Base-by-base conservation (phyloP, 2,888 invertebrate genomes). In the Clanis bilineata region DNA sequence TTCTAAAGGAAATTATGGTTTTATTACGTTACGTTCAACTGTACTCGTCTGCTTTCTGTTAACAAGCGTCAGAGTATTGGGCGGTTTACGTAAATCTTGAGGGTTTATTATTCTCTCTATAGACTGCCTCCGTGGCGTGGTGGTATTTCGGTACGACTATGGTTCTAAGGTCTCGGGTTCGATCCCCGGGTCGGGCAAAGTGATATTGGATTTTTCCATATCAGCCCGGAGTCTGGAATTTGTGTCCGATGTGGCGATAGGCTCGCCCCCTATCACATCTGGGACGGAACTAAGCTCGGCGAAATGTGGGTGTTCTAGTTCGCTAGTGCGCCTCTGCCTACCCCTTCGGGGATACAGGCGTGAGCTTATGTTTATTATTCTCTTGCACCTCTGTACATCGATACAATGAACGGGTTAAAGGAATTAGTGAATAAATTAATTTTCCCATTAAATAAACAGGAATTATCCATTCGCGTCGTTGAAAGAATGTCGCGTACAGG, bases 1-100 rank as follows among this genome's bases (percentile, higher is more conserved):
- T 80, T 79, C 73, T 70, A 76, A 73, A 75, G 71, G 72, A 81
- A 85, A 80, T 80, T 79, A 80, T 77, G 71, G 76, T 73, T 81
- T 78, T 80, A 80, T 80, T 75, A 75, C 70, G 68, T 76, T 71
- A 69, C 64, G 69, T 77, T 32, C 51, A 51, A 51, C 32, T 28
- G 32, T 18, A 78, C 72, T 77, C 72, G 77, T 74, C 77, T 72
- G 70, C 79, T 83, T 83, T 82, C 83, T 80, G 82, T 80, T 83
- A 84, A 80, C 81, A 76, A 68, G 79, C 77, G 80, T 82, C 80
- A 85, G 81, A 84, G 80, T 74, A 76, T 70, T 70, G 67, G 66
- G 73, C 70, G 79, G 82, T 83, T 86, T 84, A 85, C 85, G 83
- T 81, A 81, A 86, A 87, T 86, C 79, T 69, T 66, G 61, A 76